These are phyloP conservation scores for Epinephelus moara DNA, from an alignment of 2,113 vertebrate species.

Conservation along the genomic window DNA sequence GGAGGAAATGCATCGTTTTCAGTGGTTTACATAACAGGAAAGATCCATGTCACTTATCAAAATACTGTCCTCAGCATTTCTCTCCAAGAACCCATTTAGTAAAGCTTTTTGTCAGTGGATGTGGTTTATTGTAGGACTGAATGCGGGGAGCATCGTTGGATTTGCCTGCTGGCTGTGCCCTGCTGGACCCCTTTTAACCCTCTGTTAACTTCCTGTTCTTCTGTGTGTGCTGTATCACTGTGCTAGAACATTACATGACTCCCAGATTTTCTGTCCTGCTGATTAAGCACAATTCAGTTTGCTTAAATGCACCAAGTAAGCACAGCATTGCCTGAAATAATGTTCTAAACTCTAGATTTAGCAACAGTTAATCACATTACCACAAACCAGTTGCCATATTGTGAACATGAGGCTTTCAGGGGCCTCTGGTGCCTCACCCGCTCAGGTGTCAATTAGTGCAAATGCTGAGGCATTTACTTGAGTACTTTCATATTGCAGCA, in stretches of 20 bases:
- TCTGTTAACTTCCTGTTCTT: background rate
- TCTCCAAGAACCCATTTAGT: background rate
- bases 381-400: background rate
- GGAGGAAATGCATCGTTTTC: background rate
- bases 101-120: background rate
- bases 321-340: background rate
- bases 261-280: background rate
- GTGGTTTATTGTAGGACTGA: background rate
- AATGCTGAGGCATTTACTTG: background rate
- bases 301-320: background rate
- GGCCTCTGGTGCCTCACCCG: background rate
- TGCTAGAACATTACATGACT: background rate
- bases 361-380: background rate
- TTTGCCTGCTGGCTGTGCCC: slow-evolving; percentile 2
- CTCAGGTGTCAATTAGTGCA: too few species aligned
- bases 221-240: background rate
- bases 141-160: background rate
- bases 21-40: background rate
- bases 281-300: background rate
- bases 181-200: background rate
- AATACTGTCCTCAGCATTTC: background rate
- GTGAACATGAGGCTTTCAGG: background rate
- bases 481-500: background rate
- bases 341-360: background rate
- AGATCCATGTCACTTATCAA: background rate